A percentile compares a stretch with the other conserved stretches of the same genome.
These are phyloP conservation scores for Alcedo quadribrachys DNA, from an alignment of 2,797 vertebrate genomes.

Conservation along the genomic window DNA sequence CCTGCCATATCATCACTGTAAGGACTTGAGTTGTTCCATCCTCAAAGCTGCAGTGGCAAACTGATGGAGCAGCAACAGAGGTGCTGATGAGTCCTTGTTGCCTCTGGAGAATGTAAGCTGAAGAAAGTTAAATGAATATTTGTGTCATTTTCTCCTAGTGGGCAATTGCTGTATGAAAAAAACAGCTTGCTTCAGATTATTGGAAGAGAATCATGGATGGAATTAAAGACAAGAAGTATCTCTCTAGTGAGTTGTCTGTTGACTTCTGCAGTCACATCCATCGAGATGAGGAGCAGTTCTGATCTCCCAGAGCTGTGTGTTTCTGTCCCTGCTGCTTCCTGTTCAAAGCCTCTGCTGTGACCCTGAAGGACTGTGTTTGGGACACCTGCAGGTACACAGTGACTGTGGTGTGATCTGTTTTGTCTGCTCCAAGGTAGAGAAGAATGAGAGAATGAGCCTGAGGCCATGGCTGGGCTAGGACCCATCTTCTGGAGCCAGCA, in stretches of 20 bases:
- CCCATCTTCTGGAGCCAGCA: background rate
- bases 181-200: background rate
- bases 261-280: background rate
- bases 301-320: fast-evolving
- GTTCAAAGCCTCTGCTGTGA: background rate
- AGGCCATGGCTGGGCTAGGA: fast-evolving
- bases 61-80: background rate
- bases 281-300: background rate
- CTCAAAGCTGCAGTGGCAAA: background rate
- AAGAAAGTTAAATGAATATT: background rate
- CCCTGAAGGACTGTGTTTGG: background rate
- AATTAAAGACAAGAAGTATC: background rate
- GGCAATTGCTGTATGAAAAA: background rate
- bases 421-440: fast-evolving
- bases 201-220: background rate
- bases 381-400: too few species aligned
- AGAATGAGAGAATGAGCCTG: background rate
- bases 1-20: background rate
- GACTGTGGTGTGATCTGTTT: background rate
- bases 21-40: background rate
- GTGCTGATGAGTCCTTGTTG: background rate
- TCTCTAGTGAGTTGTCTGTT: background rate
- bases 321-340: background rate
- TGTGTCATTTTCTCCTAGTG: background rate
- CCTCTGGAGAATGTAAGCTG: background rate